phyloP scores from a whole-genome alignment of 2,113 vertebrate genomes.

The Rana temporaria region DNA sequence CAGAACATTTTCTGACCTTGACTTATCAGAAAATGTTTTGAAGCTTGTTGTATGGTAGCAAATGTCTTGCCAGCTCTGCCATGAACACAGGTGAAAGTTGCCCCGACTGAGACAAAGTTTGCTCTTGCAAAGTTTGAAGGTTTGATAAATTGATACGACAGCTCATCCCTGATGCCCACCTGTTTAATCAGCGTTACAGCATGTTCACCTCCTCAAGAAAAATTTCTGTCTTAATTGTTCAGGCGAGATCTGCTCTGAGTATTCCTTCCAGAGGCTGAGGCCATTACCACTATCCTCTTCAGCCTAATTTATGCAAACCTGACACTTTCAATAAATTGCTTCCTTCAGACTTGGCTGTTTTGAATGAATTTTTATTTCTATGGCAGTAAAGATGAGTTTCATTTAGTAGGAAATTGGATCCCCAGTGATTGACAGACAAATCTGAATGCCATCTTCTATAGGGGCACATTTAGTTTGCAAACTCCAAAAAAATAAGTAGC shows the following conservation, averaged over 20 bases:
- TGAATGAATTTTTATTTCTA: conserved; percentile 59
- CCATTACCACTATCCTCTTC: conserved; percentile 66
- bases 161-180: conserved; percentile 10
- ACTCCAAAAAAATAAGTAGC: neutral
- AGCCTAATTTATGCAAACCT: conserved; percentile 66
- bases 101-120: conserved; percentile 10
- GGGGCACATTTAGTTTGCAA: conserved; percentile 34
- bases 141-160: conserved; percentile 41
- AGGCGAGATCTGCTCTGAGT: conserved; percentile 59
- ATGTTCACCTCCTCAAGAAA: conserved; percentile 55
- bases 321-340: conserved; percentile 71
- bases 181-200: conserved; percentile 55
- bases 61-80: neutral
- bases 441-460: conserved; percentile 52
- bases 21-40: no score
- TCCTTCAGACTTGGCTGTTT: conserved; percentile 61
- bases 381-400: conserved; percentile 58
- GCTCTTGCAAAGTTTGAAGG: conserved; percentile 46
- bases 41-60: no score
- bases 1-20: no score
- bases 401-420: conserved; percentile 41
- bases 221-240: conserved; percentile 56
- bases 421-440: conserved; percentile 58
- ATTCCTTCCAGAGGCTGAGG: conserved; percentile 64
- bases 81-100: no score